phyloP scores from a whole-genome alignment of 2,113 vertebrate genomes.

The Seriola rivoliana region DNA sequence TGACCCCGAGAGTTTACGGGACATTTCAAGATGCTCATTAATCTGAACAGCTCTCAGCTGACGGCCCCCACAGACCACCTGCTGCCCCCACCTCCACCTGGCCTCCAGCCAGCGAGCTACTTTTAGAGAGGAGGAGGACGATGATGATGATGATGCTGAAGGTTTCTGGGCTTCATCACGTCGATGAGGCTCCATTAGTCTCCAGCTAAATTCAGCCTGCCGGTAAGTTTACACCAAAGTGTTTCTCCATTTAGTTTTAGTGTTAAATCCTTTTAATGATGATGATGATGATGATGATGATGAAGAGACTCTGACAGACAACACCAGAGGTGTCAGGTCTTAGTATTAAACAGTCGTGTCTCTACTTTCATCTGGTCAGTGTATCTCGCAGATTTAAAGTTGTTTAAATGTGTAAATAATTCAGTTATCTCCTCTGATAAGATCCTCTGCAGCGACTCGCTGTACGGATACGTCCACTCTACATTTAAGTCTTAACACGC shows the following conservation, averaged over 20 bases:
- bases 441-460: too few relatives aligned
- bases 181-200: slow-evolving; percentile 51
- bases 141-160: rapidly evolving
- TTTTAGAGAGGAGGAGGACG: slow-evolving; percentile 4
- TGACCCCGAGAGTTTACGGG: too few relatives aligned
- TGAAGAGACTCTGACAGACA: too few relatives aligned
- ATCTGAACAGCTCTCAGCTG: background rate
- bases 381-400: too few relatives aligned
- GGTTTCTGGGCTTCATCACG: slow-evolving; percentile 9
- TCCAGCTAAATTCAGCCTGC: slow-evolving; percentile 54
- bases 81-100: background rate
- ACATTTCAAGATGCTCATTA: too few relatives aligned
- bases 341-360: too few relatives aligned
- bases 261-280: background rate
- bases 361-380: too few relatives aligned
- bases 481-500: too few relatives aligned
- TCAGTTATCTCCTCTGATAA: too few relatives aligned
- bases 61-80: background rate
- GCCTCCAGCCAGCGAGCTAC: background rate
- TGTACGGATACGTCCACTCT: too few relatives aligned
- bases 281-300: background rate
- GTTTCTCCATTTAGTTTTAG: background rate
- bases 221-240: background rate
- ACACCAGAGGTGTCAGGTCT: too few relatives aligned
- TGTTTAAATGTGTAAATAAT: too few relatives aligned